A percentile compares a stretch with the other conserved stretches of the same genome.
phyloP scores from a whole-genome alignment of 2,888 invertebrate species.

The Lapara coniferarum region DNA sequence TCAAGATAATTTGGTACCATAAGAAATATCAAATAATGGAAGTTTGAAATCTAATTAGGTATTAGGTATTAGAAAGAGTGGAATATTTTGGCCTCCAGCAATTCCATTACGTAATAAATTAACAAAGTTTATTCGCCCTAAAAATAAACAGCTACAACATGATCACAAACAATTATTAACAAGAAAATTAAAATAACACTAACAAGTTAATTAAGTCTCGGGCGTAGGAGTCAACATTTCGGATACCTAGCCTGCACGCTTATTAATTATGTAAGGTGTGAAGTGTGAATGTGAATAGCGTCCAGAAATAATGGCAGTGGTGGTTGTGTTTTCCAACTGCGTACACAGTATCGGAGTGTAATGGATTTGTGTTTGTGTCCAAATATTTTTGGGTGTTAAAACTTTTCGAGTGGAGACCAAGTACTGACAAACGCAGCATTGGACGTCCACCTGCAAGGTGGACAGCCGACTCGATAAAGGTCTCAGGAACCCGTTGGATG shows the following conservation, averaged over 20 bases:
- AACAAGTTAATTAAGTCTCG: slow-evolving; percentile 13
- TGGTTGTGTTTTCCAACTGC: background rate
- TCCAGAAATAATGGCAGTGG: slow-evolving; percentile 22
- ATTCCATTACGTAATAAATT: background rate
- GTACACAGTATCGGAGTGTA: background rate
- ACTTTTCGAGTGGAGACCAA: no score
- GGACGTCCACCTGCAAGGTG: no score
- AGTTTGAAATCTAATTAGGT: no score
- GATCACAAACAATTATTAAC: background rate
- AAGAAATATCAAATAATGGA: no score
- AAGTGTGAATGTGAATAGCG: slow-evolving; percentile 25
- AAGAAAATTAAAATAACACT: slow-evolving; percentile 3
- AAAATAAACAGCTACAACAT: background rate
- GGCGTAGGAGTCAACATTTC: background rate
- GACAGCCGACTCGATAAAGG: no score
- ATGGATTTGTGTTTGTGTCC: background rate
- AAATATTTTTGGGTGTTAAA: no score
- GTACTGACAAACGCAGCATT: no score
- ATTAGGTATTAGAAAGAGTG: no score
- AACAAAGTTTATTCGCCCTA: background rate
- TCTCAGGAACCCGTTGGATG: no score
- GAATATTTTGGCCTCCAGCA: background rate
- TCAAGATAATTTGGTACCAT: no score
- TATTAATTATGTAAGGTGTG: background rate
- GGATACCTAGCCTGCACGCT: slow-evolving; percentile 1